A percentile compares a stretch with the other conserved stretches of the same genome.
phyloP scores from a whole-genome alignment of 2,113 vertebrate genomes.

The Crypturellus undulatus region DNA sequence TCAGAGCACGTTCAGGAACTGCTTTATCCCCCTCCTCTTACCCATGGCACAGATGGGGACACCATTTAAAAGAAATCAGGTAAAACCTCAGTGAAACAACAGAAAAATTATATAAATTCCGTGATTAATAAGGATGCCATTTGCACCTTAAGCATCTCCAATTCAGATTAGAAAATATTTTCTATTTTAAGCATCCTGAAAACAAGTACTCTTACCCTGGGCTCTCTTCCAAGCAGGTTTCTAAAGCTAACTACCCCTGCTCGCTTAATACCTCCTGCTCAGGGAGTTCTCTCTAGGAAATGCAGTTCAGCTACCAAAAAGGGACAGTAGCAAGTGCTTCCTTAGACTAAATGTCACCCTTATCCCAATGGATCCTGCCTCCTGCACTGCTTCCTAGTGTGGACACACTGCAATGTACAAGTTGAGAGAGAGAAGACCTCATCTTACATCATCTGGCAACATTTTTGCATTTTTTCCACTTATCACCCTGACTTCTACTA shows the following conservation, averaged over 20 bases:
- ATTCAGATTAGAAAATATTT: background rate
- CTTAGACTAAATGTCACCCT: background rate
- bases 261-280: background rate
- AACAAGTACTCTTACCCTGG: background rate
- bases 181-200: background rate
- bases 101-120: background rate
- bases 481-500: background rate
- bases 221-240: background rate
- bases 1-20: background rate
- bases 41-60: too few relatives aligned
- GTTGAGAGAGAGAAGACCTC: background rate
- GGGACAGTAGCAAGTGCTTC: background rate
- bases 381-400: too few relatives aligned
- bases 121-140: background rate
- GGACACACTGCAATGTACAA: fast-evolving
- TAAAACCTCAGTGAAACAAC: background rate
- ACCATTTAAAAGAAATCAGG: fast-evolving
- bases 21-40: background rate
- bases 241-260: background rate
- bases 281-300: background rate
- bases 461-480: fast-evolving
- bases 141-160: background rate
- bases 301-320: fast-evolving
- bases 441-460: background rate
- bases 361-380: too few relatives aligned